Evolutionary conservation across 2,797 vertebrate species (phyloP), one percentile per base, ranked within the genome.

Genomic region (Huso huso): DNA sequence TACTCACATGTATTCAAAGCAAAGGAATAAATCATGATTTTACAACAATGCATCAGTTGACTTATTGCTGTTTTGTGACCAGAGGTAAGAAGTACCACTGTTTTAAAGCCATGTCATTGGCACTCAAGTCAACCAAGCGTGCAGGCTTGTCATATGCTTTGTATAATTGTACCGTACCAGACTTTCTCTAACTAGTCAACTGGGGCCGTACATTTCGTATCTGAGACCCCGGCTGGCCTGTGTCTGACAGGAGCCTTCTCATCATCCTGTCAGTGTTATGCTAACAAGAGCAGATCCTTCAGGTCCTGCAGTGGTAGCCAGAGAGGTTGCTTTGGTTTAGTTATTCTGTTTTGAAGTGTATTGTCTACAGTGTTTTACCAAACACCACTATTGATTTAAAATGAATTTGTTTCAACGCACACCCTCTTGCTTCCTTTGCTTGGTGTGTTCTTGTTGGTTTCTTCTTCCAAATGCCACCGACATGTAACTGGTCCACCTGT

Each of bases 21-120:
- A 90, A 88, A 95, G 88, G 90, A 93, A 93, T 94, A 94, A 93
- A 95, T 95, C 92, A 96, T 95, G 90, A 88, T 89, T 84, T 86
- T 93, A 95, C 95, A 96, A 90, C 89, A 86, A 84, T 80, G 85
- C 87, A 91, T 93, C 90, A 89, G 90, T 89, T 93, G 91, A 92
- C 94, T 94, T 93, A 91, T 88, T 91, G 90, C 92, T 92, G 92
- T 91, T 93, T 90, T 84, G 89, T 91, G 93, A 91, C 91, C 89
- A 67, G 86, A 88, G 92, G 87, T 90, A 84, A 91, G 87, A 73
- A 84, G 82, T 85, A 89, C 84, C 81, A 78, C 86, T 93, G 91
- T 91, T 93, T 83, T 89, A 85, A 90, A 89, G 90, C 84, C 84
- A 69, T 88, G 89, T 90, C 89, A 82, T 83, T 12, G 61, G 83